These are phyloP conservation scores for Hemibates koningsi DNA, from an alignment of 2,113 vertebrate species.

Conservation along the genomic window DNA sequence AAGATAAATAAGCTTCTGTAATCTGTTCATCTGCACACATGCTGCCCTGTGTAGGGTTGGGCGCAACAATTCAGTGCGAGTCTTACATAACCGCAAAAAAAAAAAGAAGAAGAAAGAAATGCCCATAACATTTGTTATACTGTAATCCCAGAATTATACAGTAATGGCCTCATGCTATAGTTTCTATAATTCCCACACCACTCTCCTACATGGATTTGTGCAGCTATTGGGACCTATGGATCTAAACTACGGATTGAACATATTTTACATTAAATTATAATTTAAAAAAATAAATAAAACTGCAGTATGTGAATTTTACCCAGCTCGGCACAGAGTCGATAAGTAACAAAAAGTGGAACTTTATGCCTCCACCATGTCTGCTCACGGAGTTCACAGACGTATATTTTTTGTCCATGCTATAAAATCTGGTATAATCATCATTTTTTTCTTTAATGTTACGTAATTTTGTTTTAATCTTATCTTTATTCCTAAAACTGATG, in stretches of 20 bases:
- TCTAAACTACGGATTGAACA: neutral
- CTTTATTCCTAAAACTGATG: neutral
- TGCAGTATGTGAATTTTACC: neutral
- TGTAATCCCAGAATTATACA: neutral
- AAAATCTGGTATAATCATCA: neutral
- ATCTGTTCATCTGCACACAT: neutral
- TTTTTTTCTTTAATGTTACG: neutral
- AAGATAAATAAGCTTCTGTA: neutral
- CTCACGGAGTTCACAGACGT: neutral
- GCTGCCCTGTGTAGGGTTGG: neutral
- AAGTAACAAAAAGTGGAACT: neutral
- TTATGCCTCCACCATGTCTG: neutral
- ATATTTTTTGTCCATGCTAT: neutral
- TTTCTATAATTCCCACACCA: neutral
- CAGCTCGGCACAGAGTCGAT: neutral
- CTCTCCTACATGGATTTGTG: neutral
- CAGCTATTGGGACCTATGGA: neutral
- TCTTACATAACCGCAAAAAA: neutral
- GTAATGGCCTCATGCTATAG: neutral
- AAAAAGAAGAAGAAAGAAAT: neutral
- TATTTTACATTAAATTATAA: neutral
- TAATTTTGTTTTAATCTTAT: neutral
- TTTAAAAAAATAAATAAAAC: accelerated
- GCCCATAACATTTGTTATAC: neutral
- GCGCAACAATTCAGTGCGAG: neutral